These are phyloP conservation scores for Archips crataeganus DNA, from an alignment of 2,888 invertebrate genomes.

Conservation along the genomic window DNA sequence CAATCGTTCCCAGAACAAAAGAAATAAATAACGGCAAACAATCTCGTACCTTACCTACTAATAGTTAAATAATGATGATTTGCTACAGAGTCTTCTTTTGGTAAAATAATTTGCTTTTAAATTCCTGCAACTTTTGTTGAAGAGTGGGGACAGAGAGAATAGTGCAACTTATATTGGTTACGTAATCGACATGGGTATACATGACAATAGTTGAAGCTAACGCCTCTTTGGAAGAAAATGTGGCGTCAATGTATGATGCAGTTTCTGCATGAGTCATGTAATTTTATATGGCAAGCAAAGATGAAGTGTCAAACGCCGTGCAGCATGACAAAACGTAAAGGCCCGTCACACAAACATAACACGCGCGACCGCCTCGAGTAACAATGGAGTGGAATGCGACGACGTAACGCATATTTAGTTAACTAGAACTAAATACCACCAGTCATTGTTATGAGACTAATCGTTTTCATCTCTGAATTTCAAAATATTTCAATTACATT, in stretches of 20 bases:
- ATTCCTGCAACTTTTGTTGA: background rate
- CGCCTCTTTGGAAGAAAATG: background rate
- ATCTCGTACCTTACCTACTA: slow-evolving; percentile 7
- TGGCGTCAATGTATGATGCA: background rate
- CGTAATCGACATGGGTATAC: background rate
- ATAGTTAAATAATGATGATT: slow-evolving; percentile 39
- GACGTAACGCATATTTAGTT: slow-evolving; percentile 46
- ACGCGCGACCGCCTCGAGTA: slow-evolving; percentile 40
- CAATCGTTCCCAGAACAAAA: slow-evolving; percentile 30
- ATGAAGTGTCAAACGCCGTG: slow-evolving; percentile 30
- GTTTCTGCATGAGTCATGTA: slow-evolving; percentile 8
- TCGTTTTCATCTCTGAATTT: slow-evolving; percentile 33
- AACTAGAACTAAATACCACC: slow-evolving; percentile 41
- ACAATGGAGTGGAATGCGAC: slow-evolving; percentile 66
- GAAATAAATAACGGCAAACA: slow-evolving; percentile 27
- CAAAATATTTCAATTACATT: background rate
- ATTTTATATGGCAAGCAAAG: slow-evolving; percentile 13
- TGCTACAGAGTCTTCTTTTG: background rate
- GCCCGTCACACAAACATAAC: slow-evolving; percentile 37
- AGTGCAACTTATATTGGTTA: slow-evolving; percentile 1
- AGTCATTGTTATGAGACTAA: slow-evolving; percentile 35
- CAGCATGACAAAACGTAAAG: slow-evolving; percentile 37
- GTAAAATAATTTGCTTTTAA: background rate
- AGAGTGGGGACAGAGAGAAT: background rate
- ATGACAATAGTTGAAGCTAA: background rate